Conservation (phyloP, 2,113 vertebrate species). For the Perca fluviatilis region DNA sequence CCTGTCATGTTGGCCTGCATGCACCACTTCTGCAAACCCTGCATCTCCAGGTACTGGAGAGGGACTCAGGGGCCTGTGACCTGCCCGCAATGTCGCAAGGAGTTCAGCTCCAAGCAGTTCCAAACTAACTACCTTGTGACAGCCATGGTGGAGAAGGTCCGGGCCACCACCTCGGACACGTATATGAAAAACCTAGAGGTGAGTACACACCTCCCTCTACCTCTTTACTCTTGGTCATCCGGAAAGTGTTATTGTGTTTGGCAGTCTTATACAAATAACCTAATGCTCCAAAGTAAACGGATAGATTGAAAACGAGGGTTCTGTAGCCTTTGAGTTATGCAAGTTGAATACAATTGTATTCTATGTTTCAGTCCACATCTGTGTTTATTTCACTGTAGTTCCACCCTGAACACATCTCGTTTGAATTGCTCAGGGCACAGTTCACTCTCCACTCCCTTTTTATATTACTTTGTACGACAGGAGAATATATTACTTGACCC, state of each 20-base stretch:
- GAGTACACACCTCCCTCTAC: slow-evolving; percentile 30
- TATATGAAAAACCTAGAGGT: slow-evolving; percentile 82
- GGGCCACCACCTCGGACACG: slow-evolving; percentile 70
- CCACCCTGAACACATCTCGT: background rate
- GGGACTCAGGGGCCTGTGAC: slow-evolving; percentile 71
- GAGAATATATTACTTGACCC: slow-evolving; percentile 9
- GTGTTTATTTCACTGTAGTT: slow-evolving; percentile 32
- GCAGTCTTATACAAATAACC: slow-evolving; percentile 28
- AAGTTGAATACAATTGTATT: slow-evolving; percentile 2
- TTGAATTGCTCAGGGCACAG: slow-evolving; percentile 45
- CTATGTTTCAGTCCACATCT: slow-evolving; percentile 29
- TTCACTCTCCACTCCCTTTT: slow-evolving; percentile 44
- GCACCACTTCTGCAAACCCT: slow-evolving; percentile 91
- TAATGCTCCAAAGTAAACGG: slow-evolving; percentile 31
- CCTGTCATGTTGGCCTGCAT: slow-evolving; percentile 92
- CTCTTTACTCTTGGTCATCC: background rate
- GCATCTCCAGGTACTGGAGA: slow-evolving; percentile 89
- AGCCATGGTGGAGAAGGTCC: slow-evolving; percentile 89
- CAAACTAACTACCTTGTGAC: slow-evolving; percentile 88
- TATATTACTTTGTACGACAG: slow-evolving; percentile 17
- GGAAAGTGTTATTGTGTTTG: background rate
- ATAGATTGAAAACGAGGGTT: slow-evolving; percentile 19
- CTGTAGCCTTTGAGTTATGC: slow-evolving; percentile 13
- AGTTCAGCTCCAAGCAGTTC: slow-evolving; percentile 82
- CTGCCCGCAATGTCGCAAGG: slow-evolving; percentile 89